Evolutionary conservation across 2,113 vertebrate species (phyloP).

Genomic region (Corvus hawaiiensis): DNA sequence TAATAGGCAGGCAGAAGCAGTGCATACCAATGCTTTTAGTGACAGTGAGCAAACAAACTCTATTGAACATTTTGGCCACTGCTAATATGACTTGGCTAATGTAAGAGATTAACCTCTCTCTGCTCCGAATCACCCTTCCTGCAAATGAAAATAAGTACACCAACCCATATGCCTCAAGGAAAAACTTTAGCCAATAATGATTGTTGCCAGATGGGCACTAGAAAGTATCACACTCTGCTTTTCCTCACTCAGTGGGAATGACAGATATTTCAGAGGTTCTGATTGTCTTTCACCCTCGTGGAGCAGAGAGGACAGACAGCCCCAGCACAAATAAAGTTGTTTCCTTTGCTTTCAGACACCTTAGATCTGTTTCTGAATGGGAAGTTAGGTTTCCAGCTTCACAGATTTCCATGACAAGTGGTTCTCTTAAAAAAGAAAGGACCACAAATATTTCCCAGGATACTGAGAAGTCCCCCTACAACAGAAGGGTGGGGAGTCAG

Average conservation of each 20-base stretch:
- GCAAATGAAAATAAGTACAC: neutral
- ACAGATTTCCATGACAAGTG: neutral
- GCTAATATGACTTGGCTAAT: neutral
- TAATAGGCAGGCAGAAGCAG: neutral
- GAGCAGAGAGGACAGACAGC: neutral
- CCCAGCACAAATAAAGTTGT: neutral
- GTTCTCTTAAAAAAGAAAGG: neutral
- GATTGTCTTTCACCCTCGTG: neutral
- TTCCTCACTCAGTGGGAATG: neutral
- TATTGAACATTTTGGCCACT: neutral
- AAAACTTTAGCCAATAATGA: neutral
- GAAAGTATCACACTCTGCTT: neutral
- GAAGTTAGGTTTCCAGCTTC: neutral
- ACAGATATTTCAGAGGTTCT: neutral
- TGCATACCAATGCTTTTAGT: neutral
- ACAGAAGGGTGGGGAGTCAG: neutral
- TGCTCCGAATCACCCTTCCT: neutral
- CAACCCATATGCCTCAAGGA: neutral
- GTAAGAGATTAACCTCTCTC: neutral
- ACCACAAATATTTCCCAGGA: neutral
- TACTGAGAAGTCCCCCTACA: neutral
- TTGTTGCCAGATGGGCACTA: neutral
- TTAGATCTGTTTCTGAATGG: neutral
- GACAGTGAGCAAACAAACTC: constrained; percentile 13
- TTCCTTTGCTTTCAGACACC: neutral